Conservation (phyloP, 2,888 invertebrate species). For the Nomada fabriciana region DNA sequence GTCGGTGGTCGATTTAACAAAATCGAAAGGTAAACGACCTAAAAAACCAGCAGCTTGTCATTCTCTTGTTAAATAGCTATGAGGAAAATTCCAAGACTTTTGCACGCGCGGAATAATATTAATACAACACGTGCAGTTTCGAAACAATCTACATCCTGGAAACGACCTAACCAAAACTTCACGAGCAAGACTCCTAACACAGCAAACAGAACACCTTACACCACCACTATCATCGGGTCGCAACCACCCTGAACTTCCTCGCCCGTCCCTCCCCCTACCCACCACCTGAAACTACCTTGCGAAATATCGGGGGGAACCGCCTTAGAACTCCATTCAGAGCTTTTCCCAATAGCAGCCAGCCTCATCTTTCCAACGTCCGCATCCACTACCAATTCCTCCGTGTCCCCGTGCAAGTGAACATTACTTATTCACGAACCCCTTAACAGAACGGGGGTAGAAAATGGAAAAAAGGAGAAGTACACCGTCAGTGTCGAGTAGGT, state of each 20-base stretch:
- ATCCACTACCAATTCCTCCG: background rate
- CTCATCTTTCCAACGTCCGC: background rate
- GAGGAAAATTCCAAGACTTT: too few species aligned
- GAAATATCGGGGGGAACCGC: constrained; percentile 9
- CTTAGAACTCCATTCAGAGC: background rate
- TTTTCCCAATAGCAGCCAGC: background rate
- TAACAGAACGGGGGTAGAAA: background rate
- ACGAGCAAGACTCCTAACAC: background rate
- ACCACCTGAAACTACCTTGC: background rate
- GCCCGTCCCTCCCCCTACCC: background rate
- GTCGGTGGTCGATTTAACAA: too few species aligned
- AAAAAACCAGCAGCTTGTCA: too few species aligned
- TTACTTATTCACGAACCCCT: constrained; percentile 11
- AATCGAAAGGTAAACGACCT: too few species aligned
- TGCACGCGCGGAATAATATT: too few species aligned
- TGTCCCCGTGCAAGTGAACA: background rate
- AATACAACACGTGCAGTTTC: background rate
- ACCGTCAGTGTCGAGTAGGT: background rate
- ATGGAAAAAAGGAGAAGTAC: background rate
- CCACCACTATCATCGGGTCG: constrained; percentile 11
- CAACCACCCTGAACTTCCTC: constrained; percentile 6
- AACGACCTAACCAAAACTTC: background rate
- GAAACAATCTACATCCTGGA: background rate
- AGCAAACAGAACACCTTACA: constrained; percentile 15
- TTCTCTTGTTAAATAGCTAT: too few species aligned